Evolutionary conservation across 2,113 vertebrate species (phyloP), one percentile per base, ranked within the genome.

Genomic region (Sylvia atricapilla): DNA sequence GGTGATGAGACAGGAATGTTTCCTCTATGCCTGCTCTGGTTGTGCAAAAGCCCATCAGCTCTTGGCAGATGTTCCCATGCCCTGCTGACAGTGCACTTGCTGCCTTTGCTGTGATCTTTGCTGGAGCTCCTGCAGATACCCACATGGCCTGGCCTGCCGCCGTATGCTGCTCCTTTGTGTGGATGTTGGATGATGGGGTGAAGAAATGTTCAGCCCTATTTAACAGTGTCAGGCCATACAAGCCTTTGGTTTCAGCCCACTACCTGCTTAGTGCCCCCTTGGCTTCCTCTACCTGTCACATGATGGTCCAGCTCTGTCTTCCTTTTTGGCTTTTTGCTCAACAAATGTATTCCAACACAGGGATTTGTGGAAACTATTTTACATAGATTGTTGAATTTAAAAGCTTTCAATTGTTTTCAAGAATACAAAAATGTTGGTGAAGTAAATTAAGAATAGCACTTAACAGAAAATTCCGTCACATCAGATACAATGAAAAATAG

Each of bases 81-180:
- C 2, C 66, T n/a, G 74, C 81, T 14, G 18, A 25, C 56, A 37
- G 31, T 0, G 0, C 44, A 0, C 55, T 73, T 4, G 0, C 67
- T 66, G 90, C 63, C 75, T 84, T 49, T 43, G 43, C 84, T 95
- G 1, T 94, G 85, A 87, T 93, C 84, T 79, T 63, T 60, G 62
- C 58, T 69, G 90, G 66, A 79, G 75, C 2, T 88, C 83, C 92
- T 47, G 88, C 75, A 80, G 85, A 62, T 23, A 27, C 18, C 70
- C 63, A 28, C 68, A 81, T 21, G 90, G 59, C 64, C 43, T 28
- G 52, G 68, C 44, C 46, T 78, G 79, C 86, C 60, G 86, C 80
- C 23, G 0, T 52, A 23, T 39, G 76, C 76, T 74, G 0, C 47
- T 63, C 47, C 39, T 94, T 55, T 89, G 64, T 81, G 64, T 39